These are phyloP conservation scores for Artemia sinica DNA, from an alignment of 2,888 invertebrate species.

Conservation along the genomic window DNA sequence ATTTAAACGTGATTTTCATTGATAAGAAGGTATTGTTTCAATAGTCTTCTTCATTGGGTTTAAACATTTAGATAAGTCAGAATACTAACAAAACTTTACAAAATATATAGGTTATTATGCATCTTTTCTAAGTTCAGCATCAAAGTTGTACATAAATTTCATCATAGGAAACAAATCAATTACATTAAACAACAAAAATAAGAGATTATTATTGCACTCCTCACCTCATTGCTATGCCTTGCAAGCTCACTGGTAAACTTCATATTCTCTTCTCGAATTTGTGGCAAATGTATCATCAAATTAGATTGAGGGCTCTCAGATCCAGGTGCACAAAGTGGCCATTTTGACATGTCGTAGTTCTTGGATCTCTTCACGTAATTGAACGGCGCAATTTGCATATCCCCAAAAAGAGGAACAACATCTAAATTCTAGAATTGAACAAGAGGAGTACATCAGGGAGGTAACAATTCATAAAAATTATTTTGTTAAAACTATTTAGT, in stretches of 20 bases:
- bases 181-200: conserved; percentile 5
- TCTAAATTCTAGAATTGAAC: conserved; percentile 49
- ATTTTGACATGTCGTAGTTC: conserved; percentile 68
- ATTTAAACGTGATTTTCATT: no score
- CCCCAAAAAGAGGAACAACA: conserved; percentile 89
- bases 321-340: conserved; percentile 70
- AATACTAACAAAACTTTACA: no score
- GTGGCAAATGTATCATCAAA: conserved; percentile 80
- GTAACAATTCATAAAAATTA: no score
- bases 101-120: background rate
- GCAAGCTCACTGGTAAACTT: conserved; percentile 91
- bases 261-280: conserved; percentile 88
- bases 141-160: background rate
- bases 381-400: conserved; percentile 98
- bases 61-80: no score
- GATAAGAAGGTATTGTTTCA: no score
- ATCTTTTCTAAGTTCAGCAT: conserved; percentile 4
- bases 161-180: background rate
- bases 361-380: conserved; percentile 88
- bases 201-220: background rate
- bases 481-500: no score
- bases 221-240: conserved; percentile 53
- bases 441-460: no score
- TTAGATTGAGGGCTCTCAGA: conserved; percentile 78
- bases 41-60: no score